phyloP scores from a whole-genome alignment of 1,140 invertebrate species.

The Babylonia areolata region DNA sequence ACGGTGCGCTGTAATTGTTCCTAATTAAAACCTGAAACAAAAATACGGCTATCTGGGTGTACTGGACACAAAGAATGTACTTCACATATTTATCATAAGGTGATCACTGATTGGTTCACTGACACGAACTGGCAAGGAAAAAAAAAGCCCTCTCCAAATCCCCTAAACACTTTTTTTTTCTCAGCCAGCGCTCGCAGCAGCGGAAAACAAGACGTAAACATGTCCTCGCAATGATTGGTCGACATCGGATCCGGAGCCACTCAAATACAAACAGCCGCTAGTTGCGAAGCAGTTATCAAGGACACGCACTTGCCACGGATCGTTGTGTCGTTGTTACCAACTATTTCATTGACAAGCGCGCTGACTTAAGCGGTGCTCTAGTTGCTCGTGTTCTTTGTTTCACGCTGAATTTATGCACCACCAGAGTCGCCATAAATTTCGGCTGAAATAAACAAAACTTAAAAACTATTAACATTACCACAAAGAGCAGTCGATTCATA shows the following conservation, averaged over 20 bases:
- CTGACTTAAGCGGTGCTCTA: background rate
- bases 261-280: background rate
- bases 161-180: background rate
- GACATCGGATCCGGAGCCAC: conserved; percentile 3
- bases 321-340: background rate
- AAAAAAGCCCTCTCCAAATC: background rate
- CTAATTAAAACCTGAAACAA: background rate
- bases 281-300: conserved; percentile 11
- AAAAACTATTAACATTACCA: no score
- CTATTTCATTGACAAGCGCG: background rate
- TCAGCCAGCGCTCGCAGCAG: background rate
- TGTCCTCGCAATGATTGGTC: background rate
- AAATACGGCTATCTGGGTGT: background rate
- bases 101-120: background rate
- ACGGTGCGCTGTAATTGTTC: background rate
- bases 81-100: background rate
- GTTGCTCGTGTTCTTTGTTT: background rate
- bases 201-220: conserved; percentile 11
- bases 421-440: no score
- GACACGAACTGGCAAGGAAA: conserved; percentile 1
- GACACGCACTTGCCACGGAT: background rate
- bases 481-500: no score
- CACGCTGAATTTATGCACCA: no score
- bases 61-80: background rate
- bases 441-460: no score